These are phyloP conservation scores for Siniperca scherzeri DNA, from an alignment of 2,797 vertebrate species.

Conservation along the genomic window DNA sequence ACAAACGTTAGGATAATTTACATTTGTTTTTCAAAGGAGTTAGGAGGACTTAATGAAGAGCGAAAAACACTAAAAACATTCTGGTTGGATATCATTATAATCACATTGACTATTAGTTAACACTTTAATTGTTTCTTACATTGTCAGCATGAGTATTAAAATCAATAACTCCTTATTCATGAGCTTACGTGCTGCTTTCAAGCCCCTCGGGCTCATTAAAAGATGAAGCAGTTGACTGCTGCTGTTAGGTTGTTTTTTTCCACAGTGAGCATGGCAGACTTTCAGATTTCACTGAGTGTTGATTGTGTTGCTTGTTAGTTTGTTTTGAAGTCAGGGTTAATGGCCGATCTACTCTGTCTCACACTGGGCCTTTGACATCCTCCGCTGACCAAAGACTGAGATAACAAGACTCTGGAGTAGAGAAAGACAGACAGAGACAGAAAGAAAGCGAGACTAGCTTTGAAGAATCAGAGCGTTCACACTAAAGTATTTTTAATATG, in stretches of 20 bases:
- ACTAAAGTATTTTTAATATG: constrained; percentile 14
- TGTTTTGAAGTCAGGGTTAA: constrained; percentile 73
- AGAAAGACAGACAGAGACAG: constrained; percentile 13
- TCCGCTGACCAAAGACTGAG: constrained; percentile 69
- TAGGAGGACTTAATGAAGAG: neutral
- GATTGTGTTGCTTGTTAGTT: constrained; percentile 65
- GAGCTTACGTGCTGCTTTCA: constrained; percentile 4
- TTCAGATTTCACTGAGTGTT: constrained; percentile 32
- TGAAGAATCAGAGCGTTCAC: constrained; percentile 14
- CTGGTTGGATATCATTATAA: neutral
- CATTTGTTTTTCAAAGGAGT: neutral
- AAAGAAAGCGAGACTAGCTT: neutral
- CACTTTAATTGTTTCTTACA: constrained; percentile 37
- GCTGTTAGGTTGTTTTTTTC: neutral
- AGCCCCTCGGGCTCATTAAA: constrained; percentile 50
- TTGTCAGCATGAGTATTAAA: constrained; percentile 19
- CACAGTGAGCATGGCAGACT: constrained; percentile 24
- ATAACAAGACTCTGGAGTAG: constrained; percentile 78
- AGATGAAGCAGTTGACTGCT: constrained; percentile 31
- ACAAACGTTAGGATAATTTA: neutral
- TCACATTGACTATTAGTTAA: constrained; percentile 22
- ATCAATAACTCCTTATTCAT: constrained; percentile 32
- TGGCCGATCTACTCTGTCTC: constrained; percentile 49
- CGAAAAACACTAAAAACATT: neutral
- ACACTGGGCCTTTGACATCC: constrained; percentile 64